Base-by-base conservation (phyloP, 2,888 invertebrate species). In the Heliconius hortense region DNA sequence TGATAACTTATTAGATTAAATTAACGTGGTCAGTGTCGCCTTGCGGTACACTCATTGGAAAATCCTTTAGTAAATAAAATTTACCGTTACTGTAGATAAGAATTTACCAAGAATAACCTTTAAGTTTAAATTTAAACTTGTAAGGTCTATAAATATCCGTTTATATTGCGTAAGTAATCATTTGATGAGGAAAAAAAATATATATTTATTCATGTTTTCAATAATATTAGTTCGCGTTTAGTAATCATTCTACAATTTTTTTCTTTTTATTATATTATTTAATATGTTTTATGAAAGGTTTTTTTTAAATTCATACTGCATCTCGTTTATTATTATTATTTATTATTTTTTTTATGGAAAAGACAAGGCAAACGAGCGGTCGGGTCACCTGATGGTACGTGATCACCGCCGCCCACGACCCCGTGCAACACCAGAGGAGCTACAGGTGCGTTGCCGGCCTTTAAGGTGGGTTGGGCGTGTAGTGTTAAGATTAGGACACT, bases 21-120 rank as follows among this genome's bases (percentile, higher is more conserved):
- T 39, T 66, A 43, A 66, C 66, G 66, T 24, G 66, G 66, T 66
- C 39, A 66, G 66, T 31, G 24, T 66, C 66, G 66, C 66, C 15
- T 26, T 26, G 39, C 39, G 39, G 24, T 43, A 39, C 39, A 66
- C 39, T 66, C 66, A 66, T 66, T 43, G 66, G 66, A 66, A 39
- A 66, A 24, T 43, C 39, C 39, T 39, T 43, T 66, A 24, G 13
- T 24, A 15, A 15, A 24, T 39, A 39, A n/a, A 35, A 7, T 66
- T 39, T 15, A 66, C 13, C 35, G 64, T 35, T 64, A 64, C 24
- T n/a, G 18, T 64, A n/a, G 64, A 64, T 64, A 64, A 39, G 11
- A n/a, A n/a, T 24, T 21, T 39, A n/a, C 35, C 35, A n/a, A n/a
- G n/a, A 31, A 59, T 59, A 24, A 59, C 59, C 4, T 59, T 59